These are phyloP conservation scores for Thera obeliscata DNA, from an alignment of 2,888 invertebrate genomes.

Conservation along the genomic window DNA sequence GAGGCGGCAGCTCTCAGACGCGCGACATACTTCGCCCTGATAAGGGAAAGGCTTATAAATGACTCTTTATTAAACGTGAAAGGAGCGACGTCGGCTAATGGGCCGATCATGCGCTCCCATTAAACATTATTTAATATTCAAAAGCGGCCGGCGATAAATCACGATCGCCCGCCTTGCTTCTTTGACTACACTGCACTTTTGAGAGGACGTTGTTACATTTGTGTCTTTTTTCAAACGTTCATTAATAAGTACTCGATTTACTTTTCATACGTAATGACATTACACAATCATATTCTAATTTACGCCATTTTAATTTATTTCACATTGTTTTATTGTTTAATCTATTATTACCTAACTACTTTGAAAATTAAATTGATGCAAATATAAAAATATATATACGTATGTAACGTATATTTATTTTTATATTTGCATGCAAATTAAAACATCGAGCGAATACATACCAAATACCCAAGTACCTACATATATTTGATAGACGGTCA, in stretches of 20 bases:
- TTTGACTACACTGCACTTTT: conserved; percentile 80
- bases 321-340: background rate
- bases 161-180: conserved; percentile 80
- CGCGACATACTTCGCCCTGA: conserved; percentile 80
- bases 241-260: conserved; percentile 24
- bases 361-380: no score
- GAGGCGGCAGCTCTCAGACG: conserved; percentile 82
- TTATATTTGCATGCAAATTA: conserved; percentile 4
- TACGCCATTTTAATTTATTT: background rate
- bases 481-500: no score
- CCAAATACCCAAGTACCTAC: no score
- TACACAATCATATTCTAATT: background rate
- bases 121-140: conserved; percentile 85
- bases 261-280: background rate
- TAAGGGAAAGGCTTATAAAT: conserved; percentile 85
- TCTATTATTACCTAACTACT: background rate
- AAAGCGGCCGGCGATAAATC: conserved; percentile 83
- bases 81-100: conserved; percentile 83
- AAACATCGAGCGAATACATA: conserved; percentile 4
- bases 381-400: no score
- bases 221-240: conserved; percentile 54
- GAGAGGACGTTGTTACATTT: conserved; percentile 57
- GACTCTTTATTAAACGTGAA: conserved; percentile 85
- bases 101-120: conserved; percentile 85
- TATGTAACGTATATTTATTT: no score